Percentiles rank a stretch among this genome's conserved stretches.
phyloP scores from a whole-genome alignment of 1,140 invertebrate species.

The Drosophila kohkoa region DNA sequence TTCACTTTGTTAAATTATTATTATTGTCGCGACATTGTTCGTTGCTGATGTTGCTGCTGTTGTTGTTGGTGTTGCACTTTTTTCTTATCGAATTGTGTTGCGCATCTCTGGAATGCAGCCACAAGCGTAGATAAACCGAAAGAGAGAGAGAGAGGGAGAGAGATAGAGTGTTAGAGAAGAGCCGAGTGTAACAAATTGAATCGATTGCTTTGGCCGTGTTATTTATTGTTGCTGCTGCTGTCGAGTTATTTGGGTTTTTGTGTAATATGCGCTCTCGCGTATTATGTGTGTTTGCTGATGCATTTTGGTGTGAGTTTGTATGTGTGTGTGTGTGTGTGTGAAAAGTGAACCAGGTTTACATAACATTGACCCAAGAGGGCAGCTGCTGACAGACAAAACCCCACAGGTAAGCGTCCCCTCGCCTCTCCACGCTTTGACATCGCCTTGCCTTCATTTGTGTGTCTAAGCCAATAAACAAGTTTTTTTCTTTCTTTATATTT shows the following conservation, averaged over 20 bases:
- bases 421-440: not conserved
- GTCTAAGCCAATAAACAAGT: conserved; percentile 81
- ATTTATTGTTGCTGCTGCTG: conserved; percentile 64
- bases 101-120: conserved; percentile 79
- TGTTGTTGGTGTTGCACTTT: conserved; percentile 55
- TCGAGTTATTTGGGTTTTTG: conserved; percentile 80
- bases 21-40: conserved; percentile 64
- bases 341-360: conserved; percentile 83
- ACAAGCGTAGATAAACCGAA: conserved; percentile 16
- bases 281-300: conserved; percentile 62
- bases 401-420: not conserved
- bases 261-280: conserved; percentile 70
- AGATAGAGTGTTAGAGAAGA: conserved; percentile 15
- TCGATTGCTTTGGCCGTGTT: conserved; percentile 76
- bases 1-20: conserved; percentile 70
- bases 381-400: conserved; percentile 22
- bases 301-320: conserved; percentile 8
- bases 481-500: conserved; percentile 54
- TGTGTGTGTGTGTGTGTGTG: conserved; percentile 7
- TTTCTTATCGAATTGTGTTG: conserved; percentile 59
- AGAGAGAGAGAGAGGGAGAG: not conserved
- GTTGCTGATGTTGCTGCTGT: not conserved
- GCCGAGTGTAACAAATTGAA: conserved; percentile 61
- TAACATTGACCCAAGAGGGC: conserved; percentile 76
- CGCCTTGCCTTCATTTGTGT: not conserved